phyloP scores from a whole-genome alignment of 1,140 invertebrate genomes.

The Polypedilum vanderplanki region DNA sequence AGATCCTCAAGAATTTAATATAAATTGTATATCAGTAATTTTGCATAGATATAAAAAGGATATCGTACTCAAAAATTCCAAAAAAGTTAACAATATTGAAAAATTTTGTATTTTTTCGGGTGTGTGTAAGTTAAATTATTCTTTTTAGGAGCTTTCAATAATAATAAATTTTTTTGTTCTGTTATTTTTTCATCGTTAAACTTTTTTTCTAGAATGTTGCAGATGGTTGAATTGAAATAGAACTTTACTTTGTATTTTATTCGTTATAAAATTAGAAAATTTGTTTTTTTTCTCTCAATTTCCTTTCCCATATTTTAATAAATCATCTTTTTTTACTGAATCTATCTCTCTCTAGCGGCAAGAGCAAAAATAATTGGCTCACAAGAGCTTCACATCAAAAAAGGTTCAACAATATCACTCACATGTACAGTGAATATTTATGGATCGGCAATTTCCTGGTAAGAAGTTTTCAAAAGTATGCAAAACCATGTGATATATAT shows the following conservation, averaged over 20 bases:
- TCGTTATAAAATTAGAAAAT: background rate
- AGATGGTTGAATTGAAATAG: constrained; percentile 10
- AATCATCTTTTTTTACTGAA: background rate
- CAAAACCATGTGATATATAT: too few relatives aligned
- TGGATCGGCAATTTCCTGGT: constrained; percentile 53
- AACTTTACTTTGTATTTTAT: background rate
- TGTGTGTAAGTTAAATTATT: too few relatives aligned
- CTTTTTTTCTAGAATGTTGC: background rate
- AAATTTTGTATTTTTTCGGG: too few relatives aligned
- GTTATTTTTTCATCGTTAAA: too few relatives aligned
- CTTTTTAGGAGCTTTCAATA: too few relatives aligned
- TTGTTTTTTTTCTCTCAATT: constrained; percentile 32
- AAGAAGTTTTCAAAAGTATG: constrained; percentile 30
- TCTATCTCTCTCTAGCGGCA: constrained; percentile 54
- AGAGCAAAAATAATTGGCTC: constrained; percentile 77
- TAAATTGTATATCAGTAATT: too few relatives aligned
- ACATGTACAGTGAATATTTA: constrained; percentile 82
- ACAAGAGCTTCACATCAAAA: constrained; percentile 82
- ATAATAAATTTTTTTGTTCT: too few relatives aligned
- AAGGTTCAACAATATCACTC: constrained; percentile 81
- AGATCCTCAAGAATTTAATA: too few relatives aligned
- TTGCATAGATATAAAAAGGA: too few relatives aligned
- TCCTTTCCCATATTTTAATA: background rate
- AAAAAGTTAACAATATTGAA: too few relatives aligned
- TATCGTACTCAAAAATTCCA: too few relatives aligned